Conservation (phyloP, 2,113 vertebrate species). For the pig (Sus scrofa) region DNA sequence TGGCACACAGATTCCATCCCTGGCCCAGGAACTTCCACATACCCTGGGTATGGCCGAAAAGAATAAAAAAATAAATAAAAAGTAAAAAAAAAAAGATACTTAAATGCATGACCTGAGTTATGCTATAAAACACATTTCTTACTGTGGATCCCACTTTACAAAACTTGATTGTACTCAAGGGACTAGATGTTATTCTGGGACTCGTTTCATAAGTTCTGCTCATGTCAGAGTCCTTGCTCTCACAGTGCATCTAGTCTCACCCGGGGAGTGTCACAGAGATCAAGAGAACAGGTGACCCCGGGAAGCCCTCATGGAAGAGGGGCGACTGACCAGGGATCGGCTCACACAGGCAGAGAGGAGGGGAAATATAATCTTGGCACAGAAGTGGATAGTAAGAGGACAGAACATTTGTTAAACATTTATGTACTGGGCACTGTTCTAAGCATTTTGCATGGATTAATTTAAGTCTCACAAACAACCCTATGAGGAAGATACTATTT, state of each 20-base stretch:
- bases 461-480: slow-evolving; percentile 59
- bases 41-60: too few relatives aligned
- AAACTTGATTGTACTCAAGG: not conserved
- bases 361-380: slow-evolving; percentile 44
- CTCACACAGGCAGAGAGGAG: slow-evolving; percentile 26
- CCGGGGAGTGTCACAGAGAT: not conserved
- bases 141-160: not conserved
- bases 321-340: not conserved
- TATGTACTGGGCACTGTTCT: slow-evolving; percentile 64
- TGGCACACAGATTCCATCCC: too few relatives aligned
- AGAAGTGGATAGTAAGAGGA: slow-evolving; percentile 32
- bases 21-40: too few relatives aligned
- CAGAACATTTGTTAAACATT: slow-evolving; percentile 80
- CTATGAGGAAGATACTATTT: slow-evolving; percentile 40
- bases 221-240: not conserved
- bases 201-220: not conserved
- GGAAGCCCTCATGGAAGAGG: slow-evolving; percentile 25
- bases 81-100: not conserved
- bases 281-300: not conserved
- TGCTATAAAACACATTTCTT: not conserved
- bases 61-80: too few relatives aligned
- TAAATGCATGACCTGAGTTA: not conserved
- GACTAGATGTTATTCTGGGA: not conserved
- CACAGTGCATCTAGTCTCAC: not conserved
- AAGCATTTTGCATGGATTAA: slow-evolving; percentile 58